Base-by-base conservation (phyloP, 1,140 invertebrate species). In the Listronotus oregonensis region DNA sequence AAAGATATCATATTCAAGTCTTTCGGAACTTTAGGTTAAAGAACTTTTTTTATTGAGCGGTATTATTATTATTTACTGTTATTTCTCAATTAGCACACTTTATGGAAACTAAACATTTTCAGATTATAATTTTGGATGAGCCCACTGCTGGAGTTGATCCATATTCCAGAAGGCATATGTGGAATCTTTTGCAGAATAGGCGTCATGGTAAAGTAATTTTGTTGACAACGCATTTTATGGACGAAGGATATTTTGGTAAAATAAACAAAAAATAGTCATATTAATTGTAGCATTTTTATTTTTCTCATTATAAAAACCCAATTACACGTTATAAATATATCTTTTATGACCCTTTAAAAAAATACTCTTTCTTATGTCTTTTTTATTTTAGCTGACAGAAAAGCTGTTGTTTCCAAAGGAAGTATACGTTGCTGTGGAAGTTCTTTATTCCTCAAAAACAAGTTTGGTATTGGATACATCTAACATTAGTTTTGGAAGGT, bases 71-170 rank as follows among this genome's bases (percentile, higher is more conserved):
- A n/a, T n/a, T n/a, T n/a, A n/a, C n/a, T n/a, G n/a, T n/a, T n/a
- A n/a, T n/a, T n/a, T n/a, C n/a, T n/a, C n/a, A 27, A 27, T 27
- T 27, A 27, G 2, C 5, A 27, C 2, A 27, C 21, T 27, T 5
- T n/a, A n/a, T 27, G 21, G 5, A 27, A 27, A 27, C 21, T 27
- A 27, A 27, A 27, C 21, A 27, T 27, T 71, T 76, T 7, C 74
- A 90, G 85, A 90, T 94, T 47, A 90, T 95, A 68, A 91, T 95
- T 68, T 81, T 95, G 47, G 93, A 95, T 76, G 93, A 95, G 80
- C 92, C 92, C 1, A 93, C 92, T 1, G 92, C 92, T 12, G 92
- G 92, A 0, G 90, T 95, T 46, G 93, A 95, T 82, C 91, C 92
- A 0, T 91, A 90, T 65, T 94, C 92, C 0, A 78, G 92, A 42